These are phyloP conservation scores for Leucophenga maculata DNA, from an alignment of 2,888 invertebrate genomes.

Conservation along the genomic window DNA sequence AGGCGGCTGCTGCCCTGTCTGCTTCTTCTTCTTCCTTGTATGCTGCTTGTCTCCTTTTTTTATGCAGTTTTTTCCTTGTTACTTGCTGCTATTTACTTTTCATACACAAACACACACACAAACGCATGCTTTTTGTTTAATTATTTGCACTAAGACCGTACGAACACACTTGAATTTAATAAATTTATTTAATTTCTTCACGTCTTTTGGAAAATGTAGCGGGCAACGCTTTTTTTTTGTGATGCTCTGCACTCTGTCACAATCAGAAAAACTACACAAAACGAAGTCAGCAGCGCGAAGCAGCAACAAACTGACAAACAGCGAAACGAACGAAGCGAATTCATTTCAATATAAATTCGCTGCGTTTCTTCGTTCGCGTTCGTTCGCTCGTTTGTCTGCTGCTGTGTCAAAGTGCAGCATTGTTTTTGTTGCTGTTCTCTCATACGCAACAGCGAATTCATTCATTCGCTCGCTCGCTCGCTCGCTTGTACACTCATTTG, in stretches of 20 bases:
- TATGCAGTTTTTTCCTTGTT: background rate
- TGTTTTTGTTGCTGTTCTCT: slow-evolving; percentile 31
- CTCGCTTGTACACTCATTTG: background rate
- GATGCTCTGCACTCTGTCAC: slow-evolving; percentile 30
- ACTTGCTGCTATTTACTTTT: background rate
- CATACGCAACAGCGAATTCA: slow-evolving; percentile 8
- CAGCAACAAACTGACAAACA: too few relatives aligned
- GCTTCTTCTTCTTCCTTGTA: background rate
- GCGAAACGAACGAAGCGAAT: too few relatives aligned
- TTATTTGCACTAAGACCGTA: background rate
- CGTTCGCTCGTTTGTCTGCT: background rate
- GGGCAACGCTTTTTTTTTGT: slow-evolving; percentile 49
- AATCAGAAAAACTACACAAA: slow-evolving; percentile 61
- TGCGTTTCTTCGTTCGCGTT: background rate
- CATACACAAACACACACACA: too few relatives aligned
- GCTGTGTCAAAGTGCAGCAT: slow-evolving; percentile 6
- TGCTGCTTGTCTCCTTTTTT: background rate
- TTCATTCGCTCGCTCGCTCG: slow-evolving; percentile 19
- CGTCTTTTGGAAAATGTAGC: background rate
- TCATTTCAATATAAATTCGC: too few relatives aligned
- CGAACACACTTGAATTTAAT: background rate
- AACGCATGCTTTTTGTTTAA: background rate
- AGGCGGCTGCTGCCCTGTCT: slow-evolving; percentile 1
- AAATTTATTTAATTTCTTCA: slow-evolving; percentile 7
- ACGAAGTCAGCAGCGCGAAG: slow-evolving; percentile 19